Percentiles rank a stretch among this genome's conserved stretches.
These are phyloP conservation scores for Microtus pennsylvanicus DNA, from an alignment of 2,113 vertebrate genomes.

Conservation along the genomic window DNA sequence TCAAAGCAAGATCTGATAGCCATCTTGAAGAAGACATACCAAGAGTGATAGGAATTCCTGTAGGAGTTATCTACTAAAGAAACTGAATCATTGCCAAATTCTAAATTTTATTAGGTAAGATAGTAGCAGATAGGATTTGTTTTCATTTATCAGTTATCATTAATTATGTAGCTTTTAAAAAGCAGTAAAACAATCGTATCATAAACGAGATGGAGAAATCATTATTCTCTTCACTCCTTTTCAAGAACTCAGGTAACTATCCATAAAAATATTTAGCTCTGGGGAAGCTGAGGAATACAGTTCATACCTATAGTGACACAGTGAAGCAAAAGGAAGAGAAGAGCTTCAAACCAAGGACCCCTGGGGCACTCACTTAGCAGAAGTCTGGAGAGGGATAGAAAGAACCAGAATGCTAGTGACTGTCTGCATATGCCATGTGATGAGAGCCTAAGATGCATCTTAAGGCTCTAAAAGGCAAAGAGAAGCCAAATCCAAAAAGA, in stretches of 20 bases:
- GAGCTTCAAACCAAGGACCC: background rate
- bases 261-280: background rate
- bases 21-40: background rate
- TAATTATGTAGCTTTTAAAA: background rate
- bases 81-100: background rate
- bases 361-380: background rate
- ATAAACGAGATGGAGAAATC: background rate
- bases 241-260: too few relatives aligned
- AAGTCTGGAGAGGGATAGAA: background rate
- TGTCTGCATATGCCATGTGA: too few relatives aligned
- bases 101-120: background rate
- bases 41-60: background rate
- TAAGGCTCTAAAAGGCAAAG: background rate
- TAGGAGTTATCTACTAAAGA: background rate
- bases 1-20: background rate
- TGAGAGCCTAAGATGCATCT: background rate
- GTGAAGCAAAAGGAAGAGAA: background rate
- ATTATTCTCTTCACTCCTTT: background rate
- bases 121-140: background rate
- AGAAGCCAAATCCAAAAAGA: too few relatives aligned
- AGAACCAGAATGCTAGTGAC: background rate
- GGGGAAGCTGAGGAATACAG: too few relatives aligned
- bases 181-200: background rate
- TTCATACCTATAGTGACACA: background rate
- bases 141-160: background rate